A percentile compares a stretch with the other conserved stretches of the same genome.
Conservation (phyloP, 2,888 invertebrate genomes). For the Drosophila paramelanica region DNA sequence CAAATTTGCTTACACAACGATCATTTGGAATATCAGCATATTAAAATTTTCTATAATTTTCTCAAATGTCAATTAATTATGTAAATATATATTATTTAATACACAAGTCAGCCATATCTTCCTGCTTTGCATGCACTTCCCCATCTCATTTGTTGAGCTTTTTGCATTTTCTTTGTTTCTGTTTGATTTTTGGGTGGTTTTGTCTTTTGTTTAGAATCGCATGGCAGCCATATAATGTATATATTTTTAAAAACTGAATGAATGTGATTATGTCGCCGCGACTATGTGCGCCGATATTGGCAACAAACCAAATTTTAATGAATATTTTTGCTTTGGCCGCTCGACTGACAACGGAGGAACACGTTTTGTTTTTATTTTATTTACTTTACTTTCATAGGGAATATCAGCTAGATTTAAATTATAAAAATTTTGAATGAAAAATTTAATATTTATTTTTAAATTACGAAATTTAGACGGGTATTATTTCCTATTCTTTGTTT, state of each 20-base stretch:
- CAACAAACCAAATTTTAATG: constrained; percentile 45
- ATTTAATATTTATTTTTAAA: too few species aligned
- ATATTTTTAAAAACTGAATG: constrained; percentile 48
- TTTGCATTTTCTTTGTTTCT: constrained; percentile 7
- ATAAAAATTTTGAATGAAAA: too few species aligned
- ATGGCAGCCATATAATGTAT: constrained; percentile 23
- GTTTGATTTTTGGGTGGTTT: constrained; percentile 2
- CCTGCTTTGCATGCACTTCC: constrained; percentile 31
- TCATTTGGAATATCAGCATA: constrained; percentile 15
- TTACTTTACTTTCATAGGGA: background rate
- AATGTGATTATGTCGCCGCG: constrained; percentile 38
- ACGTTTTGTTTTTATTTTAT: background rate
- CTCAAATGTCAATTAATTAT: constrained; percentile 41
- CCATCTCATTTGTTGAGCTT: constrained; percentile 10
- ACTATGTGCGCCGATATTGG: constrained; percentile 37
- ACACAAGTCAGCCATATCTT: constrained; percentile 23
- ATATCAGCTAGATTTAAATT: background rate
- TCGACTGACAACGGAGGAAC: constrained; percentile 19
- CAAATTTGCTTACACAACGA: constrained; percentile 29
- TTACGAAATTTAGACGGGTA: too few species aligned
- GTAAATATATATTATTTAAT: constrained; percentile 24
- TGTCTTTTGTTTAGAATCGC: constrained; percentile 28
- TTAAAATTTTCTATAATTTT: constrained; percentile 2
- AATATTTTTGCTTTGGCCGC: constrained; percentile 17
- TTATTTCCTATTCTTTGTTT: too few species aligned